Evolutionary conservation across 2,113 vertebrate species (phyloP).

Genomic region (Falcunculus frontatus): DNA sequence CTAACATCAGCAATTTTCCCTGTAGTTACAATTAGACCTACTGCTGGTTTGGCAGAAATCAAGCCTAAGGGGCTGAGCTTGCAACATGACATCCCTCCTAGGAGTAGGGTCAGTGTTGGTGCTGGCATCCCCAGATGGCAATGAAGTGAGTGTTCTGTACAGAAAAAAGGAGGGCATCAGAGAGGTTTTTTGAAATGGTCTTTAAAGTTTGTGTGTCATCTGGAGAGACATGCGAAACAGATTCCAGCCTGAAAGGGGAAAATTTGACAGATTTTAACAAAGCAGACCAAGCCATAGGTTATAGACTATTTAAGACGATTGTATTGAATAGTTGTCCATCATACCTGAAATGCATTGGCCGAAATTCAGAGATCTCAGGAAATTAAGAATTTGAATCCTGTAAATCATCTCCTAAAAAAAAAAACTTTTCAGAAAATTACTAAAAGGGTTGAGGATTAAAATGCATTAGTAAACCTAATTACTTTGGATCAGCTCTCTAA

Average conservation of each 20-base stretch:
- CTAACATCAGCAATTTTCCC: not conserved
- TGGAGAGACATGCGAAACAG: not conserved
- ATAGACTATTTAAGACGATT: not conserved
- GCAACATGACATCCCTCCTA: not conserved
- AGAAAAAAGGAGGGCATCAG: not conserved
- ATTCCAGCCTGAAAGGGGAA: not conserved
- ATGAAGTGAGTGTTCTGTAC: not conserved
- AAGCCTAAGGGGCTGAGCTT: not conserved
- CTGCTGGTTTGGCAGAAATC: not conserved
- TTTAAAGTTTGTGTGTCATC: not conserved
- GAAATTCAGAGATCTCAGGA: not conserved
- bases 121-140: not conserved
- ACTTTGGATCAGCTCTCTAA: not conserved
- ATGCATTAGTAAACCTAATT: not conserved
- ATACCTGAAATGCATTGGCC: not conserved
- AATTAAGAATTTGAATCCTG: not conserved
- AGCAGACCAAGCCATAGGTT: not conserved
- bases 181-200: not conserved
- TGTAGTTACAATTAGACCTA: not conserved
- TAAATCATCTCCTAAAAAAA: not conserved
- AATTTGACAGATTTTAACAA: not conserved
- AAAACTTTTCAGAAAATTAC: not conserved
- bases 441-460: not conserved
- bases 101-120: not conserved
- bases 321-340: not conserved